Percentiles rank a stretch among this genome's conserved stretches.
These are phyloP conservation scores for Podilymbus podiceps DNA, from an alignment of 2,113 vertebrate genomes.

Conservation along the genomic window DNA sequence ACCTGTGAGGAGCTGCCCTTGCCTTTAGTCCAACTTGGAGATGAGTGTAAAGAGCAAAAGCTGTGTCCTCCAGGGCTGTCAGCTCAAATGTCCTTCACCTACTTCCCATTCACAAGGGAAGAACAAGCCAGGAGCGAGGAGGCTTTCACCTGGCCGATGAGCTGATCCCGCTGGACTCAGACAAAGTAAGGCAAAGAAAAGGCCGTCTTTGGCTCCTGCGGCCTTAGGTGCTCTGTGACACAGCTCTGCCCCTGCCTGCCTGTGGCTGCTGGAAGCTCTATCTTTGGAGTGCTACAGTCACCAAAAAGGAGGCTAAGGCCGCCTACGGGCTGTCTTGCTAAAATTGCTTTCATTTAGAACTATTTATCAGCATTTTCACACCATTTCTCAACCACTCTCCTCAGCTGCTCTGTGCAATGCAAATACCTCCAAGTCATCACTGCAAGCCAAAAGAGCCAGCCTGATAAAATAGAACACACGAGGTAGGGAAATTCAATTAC, in stretches of 20 bases:
- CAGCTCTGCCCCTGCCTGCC: background rate
- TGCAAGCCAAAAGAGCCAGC: background rate
- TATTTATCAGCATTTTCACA: conserved; percentile 73
- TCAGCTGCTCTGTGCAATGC: conserved; percentile 41
- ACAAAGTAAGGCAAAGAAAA: background rate
- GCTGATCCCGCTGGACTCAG: background rate
- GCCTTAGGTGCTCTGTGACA: background rate
- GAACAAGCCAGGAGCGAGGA: too few relatives aligned
- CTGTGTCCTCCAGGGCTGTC: background rate
- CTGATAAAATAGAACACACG: background rate
- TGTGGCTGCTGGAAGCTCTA: background rate
- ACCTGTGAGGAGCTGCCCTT: background rate
- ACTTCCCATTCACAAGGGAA: background rate
- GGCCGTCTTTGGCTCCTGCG: background rate
- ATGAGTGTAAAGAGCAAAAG: background rate
- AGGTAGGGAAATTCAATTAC: conserved; percentile 28
- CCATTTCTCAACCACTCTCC: conserved; percentile 31
- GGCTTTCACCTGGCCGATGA: background rate
- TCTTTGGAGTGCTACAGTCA: conserved; percentile 17
- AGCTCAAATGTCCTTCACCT: background rate
- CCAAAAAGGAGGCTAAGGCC: conserved; percentile 9
- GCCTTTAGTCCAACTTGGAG: background rate
- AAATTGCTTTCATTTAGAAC: conserved; percentile 74
- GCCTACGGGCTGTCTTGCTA: conserved; percentile 56
- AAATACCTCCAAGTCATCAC: conserved; percentile 59